Conservation (phyloP, 2,797 vertebrate species). For the Brachymystax lenok region DNA sequence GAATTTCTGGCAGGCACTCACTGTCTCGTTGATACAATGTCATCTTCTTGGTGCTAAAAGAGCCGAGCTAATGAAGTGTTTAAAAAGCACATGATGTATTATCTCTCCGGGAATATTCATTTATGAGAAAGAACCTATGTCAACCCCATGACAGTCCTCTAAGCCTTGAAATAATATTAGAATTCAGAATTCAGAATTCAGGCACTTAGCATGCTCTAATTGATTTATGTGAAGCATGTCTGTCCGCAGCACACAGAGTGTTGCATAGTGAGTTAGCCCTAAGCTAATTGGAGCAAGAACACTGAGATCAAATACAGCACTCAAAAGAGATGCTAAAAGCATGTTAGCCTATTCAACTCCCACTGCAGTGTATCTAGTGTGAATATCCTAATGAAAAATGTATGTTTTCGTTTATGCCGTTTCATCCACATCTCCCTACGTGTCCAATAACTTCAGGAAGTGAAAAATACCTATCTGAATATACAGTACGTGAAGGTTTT, state of each 20-base stretch:
- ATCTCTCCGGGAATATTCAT: conserved; percentile 58
- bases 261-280: conserved; percentile 61
- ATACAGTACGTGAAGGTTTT: neutral
- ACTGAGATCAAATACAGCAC: conserved; percentile 63
- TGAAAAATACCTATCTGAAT: neutral
- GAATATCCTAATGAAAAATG: neutral
- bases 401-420: neutral
- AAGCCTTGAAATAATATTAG: conserved; percentile 68
- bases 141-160: conserved; percentile 39
- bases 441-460: neutral
- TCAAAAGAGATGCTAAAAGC: conserved; percentile 49
- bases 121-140: conserved; percentile 52
- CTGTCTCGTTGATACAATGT: conserved; percentile 40
- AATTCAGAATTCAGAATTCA: conserved; percentile 60
- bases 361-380: neutral
- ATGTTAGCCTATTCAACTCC: conserved; percentile 11
- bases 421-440: neutral
- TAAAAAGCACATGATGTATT: conserved; percentile 67
- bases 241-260: conserved; percentile 26
- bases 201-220: conserved; percentile 53
- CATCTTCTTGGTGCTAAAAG: conserved; percentile 40
- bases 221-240: conserved; percentile 72
- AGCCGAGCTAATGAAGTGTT: conserved; percentile 56
- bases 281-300: conserved; percentile 76
- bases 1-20: conserved; percentile 10